A percentile compares a stretch with the other conserved stretches of the same genome.
Evolutionary conservation across 1,140 invertebrate genomes (phyloP).

Genomic region (Metopolophium dirhodum): DNA sequence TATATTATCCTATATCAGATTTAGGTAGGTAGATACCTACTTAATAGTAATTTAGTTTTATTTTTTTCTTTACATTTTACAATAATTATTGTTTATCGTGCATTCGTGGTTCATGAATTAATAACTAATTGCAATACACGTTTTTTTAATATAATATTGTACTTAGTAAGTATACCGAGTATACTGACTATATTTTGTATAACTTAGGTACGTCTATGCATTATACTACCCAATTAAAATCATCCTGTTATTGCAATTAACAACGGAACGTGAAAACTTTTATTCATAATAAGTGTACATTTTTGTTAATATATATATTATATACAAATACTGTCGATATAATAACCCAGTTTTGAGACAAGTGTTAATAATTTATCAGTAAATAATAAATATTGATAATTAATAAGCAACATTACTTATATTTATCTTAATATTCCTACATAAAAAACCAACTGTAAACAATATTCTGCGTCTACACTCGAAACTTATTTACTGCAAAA

Average conservation of each 20-base stretch:
- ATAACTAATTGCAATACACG: not conserved
- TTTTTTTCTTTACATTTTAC: not conserved
- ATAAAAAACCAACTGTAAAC: not conserved
- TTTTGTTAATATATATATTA: not conserved
- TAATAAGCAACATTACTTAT: not conserved
- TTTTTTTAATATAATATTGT: not conserved
- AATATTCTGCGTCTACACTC: not conserved
- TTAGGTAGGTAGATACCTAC: not conserved
- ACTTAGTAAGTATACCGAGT: not conserved
- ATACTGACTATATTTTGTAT: not conserved
- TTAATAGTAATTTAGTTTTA: not conserved
- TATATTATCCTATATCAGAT: not conserved
- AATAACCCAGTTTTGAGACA: not conserved
- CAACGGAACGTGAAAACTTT: not conserved
- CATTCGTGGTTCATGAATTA: not conserved
- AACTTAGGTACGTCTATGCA: not conserved
- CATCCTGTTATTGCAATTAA: not conserved
- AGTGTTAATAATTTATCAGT: not conserved
- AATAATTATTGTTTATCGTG: not conserved
- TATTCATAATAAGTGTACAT: not conserved
- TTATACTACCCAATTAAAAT: not conserved
- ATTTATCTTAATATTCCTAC: not conserved
- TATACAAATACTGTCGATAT: not conserved
- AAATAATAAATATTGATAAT: not conserved
- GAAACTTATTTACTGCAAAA: not conserved